Evolutionary conservation across 1,140 invertebrate species (phyloP).

Genomic region (Halyomorpha halys): DNA sequence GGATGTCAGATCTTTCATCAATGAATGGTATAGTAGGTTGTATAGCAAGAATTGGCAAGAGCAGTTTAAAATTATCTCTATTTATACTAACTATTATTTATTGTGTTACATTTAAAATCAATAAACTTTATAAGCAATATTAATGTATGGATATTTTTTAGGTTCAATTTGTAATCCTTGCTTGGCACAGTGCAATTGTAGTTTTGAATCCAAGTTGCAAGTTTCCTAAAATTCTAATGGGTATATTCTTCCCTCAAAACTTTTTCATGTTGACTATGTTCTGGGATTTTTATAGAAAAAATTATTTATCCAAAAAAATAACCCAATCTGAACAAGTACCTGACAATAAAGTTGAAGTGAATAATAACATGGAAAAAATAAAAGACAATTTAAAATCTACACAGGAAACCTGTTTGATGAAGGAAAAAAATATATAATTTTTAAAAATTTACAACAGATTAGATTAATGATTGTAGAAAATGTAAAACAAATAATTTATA

Average conservation of each 20-base stretch:
- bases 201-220: conserved; percentile 43
- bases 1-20: no score
- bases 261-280: conserved; percentile 72
- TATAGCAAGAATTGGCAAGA: no score
- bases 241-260: conserved; percentile 57
- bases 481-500: no score
- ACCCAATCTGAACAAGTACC: not conserved
- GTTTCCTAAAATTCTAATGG: conserved; percentile 52
- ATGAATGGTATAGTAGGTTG: no score
- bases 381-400: no score
- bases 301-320: conserved; percentile 15
- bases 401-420: no score
- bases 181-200: not conserved
- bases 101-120: not conserved
- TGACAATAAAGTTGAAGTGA: no score
- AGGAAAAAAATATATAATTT: no score
- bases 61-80: not conserved
- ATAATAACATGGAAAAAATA: no score
- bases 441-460: no score
- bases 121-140: no score
- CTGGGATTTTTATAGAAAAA: conserved; percentile 64
- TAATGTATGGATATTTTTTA: not conserved
- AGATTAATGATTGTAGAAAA: no score
- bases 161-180: not conserved
- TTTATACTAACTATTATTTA: not conserved